Base-by-base conservation (phyloP, 2,888 invertebrate genomes). In the Malthinus flaveolus region DNA sequence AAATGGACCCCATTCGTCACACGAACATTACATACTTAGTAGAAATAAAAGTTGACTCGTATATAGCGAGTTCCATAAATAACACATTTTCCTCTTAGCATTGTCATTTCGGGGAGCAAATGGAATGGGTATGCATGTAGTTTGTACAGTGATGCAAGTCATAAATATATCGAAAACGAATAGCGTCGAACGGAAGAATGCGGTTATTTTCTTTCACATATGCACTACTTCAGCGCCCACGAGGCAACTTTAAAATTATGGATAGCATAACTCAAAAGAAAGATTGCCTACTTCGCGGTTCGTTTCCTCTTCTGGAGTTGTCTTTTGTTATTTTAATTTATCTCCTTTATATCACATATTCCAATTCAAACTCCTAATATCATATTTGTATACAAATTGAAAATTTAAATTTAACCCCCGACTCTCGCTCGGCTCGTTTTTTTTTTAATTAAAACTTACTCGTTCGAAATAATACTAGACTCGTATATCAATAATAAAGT, bases 211-310 rank as follows among this genome's bases (percentile, higher is more conserved):
- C 71, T 66, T 66, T 65, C 71, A 70, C 70, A 71, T 71, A 71
- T 71, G 71, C 65, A 68, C 64, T 52, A 59, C 59, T 62, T 62
- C 65, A 32, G 56, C 53, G 42, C 48, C 35, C 49, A 49, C 59
- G 56, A 62, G 58, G 65, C 61, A 60, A 52, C 62, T 63, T 68
- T 63, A 66, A 65, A 69, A 62, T 66, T 68, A 69, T 67, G 61
- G 66, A 53, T 55, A 55, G 61, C 65, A 69, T 70, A 70, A 70
- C 66, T 68, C 67, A 68, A 65, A 64, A 23, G 15, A 59, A 66
- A 66, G 68, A 73, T 70, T 71, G 71, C 71, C 71, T 70, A 70
- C 71, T 73, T 73, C 70, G 68, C 69, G 72, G 72, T 72, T 72
- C 71, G 70, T 70, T 73, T 73, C 72, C 71, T 71, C 68, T 62